These are phyloP conservation scores for Acrocephalus scirpaceus DNA, from an alignment of 2,797 vertebrate species.

Conservation along the genomic window DNA sequence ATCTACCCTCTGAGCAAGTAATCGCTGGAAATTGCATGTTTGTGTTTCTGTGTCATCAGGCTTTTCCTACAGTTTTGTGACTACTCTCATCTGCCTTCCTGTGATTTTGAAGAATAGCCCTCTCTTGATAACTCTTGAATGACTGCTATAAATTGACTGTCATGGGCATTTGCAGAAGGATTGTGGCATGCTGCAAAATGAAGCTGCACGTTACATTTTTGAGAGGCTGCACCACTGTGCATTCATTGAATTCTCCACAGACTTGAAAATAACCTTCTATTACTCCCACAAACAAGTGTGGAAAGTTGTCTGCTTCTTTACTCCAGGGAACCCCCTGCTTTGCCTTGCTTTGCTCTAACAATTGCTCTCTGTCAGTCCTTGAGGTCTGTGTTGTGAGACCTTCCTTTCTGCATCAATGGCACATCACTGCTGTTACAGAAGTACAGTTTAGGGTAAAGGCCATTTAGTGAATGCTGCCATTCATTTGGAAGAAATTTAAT, in stretches of 20 bases:
- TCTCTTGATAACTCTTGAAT: background rate
- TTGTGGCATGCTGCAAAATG: background rate
- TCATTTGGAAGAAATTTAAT: conserved; percentile 14
- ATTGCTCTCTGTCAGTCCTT: background rate
- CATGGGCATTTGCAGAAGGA: background rate
- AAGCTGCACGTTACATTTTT: background rate
- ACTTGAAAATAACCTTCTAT: conserved; percentile 14
- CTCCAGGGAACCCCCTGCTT: background rate
- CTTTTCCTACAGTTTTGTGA: background rate
- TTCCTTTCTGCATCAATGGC: background rate
- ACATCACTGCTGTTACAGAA: background rate
- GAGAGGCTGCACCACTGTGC: background rate
- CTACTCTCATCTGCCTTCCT: background rate
- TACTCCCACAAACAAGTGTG: background rate
- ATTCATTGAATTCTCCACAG: background rate
- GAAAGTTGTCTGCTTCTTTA: background rate
- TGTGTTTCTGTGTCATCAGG: background rate
- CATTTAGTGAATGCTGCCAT: conserved; percentile 18
- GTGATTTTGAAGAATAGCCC: background rate
- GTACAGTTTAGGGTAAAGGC: background rate
- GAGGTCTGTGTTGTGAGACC: background rate
- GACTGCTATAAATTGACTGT: background rate
- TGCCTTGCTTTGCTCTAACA: background rate
- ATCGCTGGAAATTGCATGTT: background rate
- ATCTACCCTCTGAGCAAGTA: background rate